Base-by-base conservation (phyloP, 1,140 invertebrate species). In the Drosophila simulans region DNA sequence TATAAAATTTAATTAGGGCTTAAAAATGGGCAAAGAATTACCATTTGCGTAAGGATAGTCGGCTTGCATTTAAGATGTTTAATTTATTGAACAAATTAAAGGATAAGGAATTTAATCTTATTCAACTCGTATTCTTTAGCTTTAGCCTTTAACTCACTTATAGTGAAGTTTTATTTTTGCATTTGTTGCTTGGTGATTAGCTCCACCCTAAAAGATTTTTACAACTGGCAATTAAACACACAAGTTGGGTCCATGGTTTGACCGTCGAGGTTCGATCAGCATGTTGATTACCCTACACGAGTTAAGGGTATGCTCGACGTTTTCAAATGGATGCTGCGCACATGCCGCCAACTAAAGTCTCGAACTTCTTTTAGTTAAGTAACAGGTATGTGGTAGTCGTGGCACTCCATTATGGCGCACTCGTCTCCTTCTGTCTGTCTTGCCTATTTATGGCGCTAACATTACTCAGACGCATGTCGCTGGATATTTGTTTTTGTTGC, bases 141-240 rank as follows among this genome's bases (percentile, higher is more conserved):
- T 17, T 17, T 17, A 17, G 17, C 70, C 70, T 74, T 75, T 39
- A 64, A 25, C 57, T 64, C 58, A 45, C 55, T 69, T 62, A 13
- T 40, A 45, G 40, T 55, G 56, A 63, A 27, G 39, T 53, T 25
- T 25, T 42, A 27, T 53, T 55, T 55, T 15, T 57, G 37, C 40
- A 13, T 27, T 20, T 45, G 31, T 37, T 12, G 15, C 40, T 75
- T 65, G 72, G 60, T 69, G 63, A 60, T 77, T 69, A 60, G 74
- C 73, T 69, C 55, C 73, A 54, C 63, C 74, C 74, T 56, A 40
- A 77, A 77, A 48, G 55, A 69, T 68, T 77, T 75, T 77, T 77
- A 77, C 74, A 77, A 77, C 74, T 77, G 60, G 74, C 74, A 77
- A 77, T 77, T 77, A 77, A 77, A 77, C 56, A 77, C 56, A 60